Percentiles rank a stretch among this genome's conserved stretches.
phyloP scores from a whole-genome alignment of 2,888 invertebrate species.

The Cordilura impudica region DNA sequence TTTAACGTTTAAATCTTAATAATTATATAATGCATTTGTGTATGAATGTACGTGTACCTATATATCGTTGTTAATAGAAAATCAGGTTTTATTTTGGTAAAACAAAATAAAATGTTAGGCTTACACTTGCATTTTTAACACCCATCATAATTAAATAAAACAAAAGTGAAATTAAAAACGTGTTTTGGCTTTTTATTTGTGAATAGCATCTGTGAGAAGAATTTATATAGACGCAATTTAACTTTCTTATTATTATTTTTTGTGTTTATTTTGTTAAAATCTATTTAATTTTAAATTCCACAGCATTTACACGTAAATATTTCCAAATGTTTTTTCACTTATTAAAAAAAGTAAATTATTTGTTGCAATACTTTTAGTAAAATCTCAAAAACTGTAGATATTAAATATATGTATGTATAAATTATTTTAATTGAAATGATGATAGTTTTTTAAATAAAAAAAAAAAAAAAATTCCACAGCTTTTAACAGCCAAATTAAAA shows the following conservation, averaged over 20 bases:
- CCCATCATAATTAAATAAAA: neutral
- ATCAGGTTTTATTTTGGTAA: neutral
- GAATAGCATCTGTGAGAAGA: neutral
- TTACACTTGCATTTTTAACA: neutral
- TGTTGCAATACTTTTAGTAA: too few species aligned
- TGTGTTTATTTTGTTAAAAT: too few species aligned
- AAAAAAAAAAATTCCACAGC: too few species aligned
- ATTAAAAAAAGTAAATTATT: too few species aligned
- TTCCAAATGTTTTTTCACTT: too few species aligned
- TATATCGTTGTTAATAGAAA: neutral
- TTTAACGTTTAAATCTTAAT: neutral
- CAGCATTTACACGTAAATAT: too few species aligned
- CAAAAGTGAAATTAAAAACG: neutral
- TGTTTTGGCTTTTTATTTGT: neutral
- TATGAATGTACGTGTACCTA: too few species aligned
- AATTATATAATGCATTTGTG: neutral
- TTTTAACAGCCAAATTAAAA: too few species aligned
- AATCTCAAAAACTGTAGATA: too few species aligned
- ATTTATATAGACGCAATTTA: neutral
- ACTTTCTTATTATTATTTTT: neutral
- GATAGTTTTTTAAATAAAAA: too few species aligned
- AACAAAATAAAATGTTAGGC: neutral
- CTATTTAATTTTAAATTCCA: neutral
- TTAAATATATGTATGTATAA: too few species aligned
- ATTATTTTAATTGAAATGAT: too few species aligned